Percentiles rank a stretch among this genome's conserved stretches.
Evolutionary conservation across 1,140 invertebrate genomes (phyloP).

Genomic region (Drosophila mauritiana): DNA sequence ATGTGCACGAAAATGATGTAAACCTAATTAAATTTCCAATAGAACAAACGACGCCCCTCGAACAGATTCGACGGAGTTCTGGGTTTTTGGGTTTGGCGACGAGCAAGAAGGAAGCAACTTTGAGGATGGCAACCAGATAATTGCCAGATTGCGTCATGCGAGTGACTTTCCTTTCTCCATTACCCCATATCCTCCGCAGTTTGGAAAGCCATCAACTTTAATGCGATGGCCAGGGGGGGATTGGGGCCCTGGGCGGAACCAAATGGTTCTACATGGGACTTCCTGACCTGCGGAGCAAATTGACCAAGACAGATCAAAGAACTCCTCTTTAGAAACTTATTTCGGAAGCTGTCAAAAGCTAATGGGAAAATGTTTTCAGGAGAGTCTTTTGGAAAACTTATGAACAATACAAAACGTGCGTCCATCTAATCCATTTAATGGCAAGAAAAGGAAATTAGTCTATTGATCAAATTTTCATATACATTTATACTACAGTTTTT

Average conservation of each 20-base stretch:
- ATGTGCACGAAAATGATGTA: conserved; percentile 76
- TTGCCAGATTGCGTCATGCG: conserved; percentile 77
- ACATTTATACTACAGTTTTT: background rate
- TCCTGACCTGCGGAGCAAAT: conserved; percentile 35
- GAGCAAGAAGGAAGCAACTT: conserved; percentile 40
- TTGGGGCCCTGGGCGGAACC: background rate
- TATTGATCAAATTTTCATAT: too few species aligned
- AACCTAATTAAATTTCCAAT: conserved; percentile 83
- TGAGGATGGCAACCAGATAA: conserved; percentile 68
- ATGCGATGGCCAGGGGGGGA: conserved; percentile 10
- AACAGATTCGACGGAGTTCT: conserved; percentile 33
- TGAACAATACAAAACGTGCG: background rate
- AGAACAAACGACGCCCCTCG: conserved; percentile 44
- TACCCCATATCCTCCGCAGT: conserved; percentile 22
- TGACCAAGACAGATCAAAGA: conserved; percentile 47
- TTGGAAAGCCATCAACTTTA: conserved; percentile 44
- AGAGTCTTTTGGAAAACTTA: background rate
- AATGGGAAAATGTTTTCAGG: background rate
- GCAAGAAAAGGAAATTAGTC: background rate
- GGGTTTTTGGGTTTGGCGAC: background rate
- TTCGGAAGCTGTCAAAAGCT: conserved; percentile 1
- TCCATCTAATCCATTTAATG: background rate
- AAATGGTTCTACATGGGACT: conserved; percentile 27
- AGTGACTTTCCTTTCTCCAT: conserved; percentile 49
- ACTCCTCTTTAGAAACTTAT: conserved; percentile 5